Conservation (phyloP, 2,888 invertebrate genomes). For the Callimorpha dominula region DNA sequence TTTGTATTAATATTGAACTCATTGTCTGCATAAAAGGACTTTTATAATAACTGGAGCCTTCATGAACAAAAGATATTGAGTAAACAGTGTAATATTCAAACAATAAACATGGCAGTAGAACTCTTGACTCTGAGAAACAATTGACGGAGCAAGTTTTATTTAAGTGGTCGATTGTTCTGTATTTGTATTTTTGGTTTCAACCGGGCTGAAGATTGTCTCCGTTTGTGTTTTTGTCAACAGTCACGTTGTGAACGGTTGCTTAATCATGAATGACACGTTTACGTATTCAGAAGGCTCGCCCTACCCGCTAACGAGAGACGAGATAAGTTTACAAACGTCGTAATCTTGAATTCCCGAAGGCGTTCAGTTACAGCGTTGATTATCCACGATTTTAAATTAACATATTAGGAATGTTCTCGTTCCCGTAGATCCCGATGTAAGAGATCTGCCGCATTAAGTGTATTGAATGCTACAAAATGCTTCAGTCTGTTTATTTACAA, state of each 20-base stretch:
- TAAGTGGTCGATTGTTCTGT: constrained; percentile 46
- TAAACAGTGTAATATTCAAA: constrained; percentile 14
- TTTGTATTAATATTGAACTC: not conserved
- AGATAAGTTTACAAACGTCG: constrained; percentile 84
- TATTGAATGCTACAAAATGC: constrained; percentile 23
- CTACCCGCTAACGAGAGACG: constrained; percentile 82
- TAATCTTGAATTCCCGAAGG: constrained; percentile 80
- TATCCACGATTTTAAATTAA: constrained; percentile 82
- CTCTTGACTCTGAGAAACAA: constrained; percentile 38
- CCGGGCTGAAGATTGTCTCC: constrained; percentile 60
- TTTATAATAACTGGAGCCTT: not conserved
- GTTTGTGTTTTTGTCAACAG: constrained; percentile 76
- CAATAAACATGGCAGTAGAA: not conserved
- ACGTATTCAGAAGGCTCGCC: constrained; percentile 81
- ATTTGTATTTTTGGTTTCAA: constrained; percentile 55
- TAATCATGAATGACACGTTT: constrained; percentile 84
- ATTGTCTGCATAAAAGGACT: not conserved
- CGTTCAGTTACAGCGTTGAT: constrained; percentile 77
- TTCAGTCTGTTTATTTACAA: constrained; percentile 35
- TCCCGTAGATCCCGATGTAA: constrained; percentile 36
- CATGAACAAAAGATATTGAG: not conserved
- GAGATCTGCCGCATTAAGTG: constrained; percentile 36
- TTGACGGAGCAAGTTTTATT: constrained; percentile 40
- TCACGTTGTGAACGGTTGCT: constrained; percentile 76
- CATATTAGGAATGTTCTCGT: constrained; percentile 70